Evolutionary conservation across 2,797 vertebrate species (phyloP).

Genomic region (Sebastes goodei): DNA sequence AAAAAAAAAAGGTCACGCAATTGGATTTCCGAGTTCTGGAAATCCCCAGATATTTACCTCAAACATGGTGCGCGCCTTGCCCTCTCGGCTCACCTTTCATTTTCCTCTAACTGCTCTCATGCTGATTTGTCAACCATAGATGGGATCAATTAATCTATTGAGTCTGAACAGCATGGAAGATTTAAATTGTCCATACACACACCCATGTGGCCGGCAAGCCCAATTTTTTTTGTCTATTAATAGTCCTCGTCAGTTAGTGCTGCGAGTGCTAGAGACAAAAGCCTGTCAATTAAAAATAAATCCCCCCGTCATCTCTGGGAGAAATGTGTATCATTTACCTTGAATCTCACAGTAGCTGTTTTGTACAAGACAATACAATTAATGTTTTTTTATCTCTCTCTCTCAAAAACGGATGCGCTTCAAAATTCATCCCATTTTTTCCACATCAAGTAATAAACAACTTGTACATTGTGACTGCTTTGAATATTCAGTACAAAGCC

Average conservation of each 20-base stretch:
- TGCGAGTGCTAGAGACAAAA: slow-evolving; percentile 39
- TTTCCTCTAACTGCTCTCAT: slow-evolving; percentile 41
- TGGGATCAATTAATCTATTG: slow-evolving; percentile 65
- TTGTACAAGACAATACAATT: slow-evolving; percentile 9
- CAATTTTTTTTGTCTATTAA: slow-evolving; percentile 54
- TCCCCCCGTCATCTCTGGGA: background rate
- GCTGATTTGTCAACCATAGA: slow-evolving; percentile 50
- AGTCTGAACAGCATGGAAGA: slow-evolving; percentile 56
- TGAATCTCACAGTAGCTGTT: slow-evolving; percentile 20
- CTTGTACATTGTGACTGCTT: background rate
- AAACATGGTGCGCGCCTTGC: slow-evolving; percentile 36
- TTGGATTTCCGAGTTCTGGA: slow-evolving; percentile 63
- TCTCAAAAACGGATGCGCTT: background rate
- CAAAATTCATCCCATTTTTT: slow-evolving; percentile 15
- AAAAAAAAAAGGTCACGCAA: slow-evolving; percentile 58
- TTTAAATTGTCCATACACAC: slow-evolving; percentile 56
- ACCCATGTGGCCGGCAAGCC: slow-evolving; percentile 35
- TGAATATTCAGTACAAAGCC: slow-evolving; percentile 26
- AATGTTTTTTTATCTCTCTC: background rate
- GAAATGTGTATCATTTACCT: slow-evolving; percentile 20
- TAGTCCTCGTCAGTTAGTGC: slow-evolving; percentile 25
- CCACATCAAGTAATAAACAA: slow-evolving; percentile 27
- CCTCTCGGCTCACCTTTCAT: slow-evolving; percentile 50
- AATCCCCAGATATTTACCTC: slow-evolving; percentile 64
- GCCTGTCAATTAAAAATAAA: slow-evolving; percentile 59